Percentiles rank a stretch among this genome's conserved stretches.
Conservation (phyloP, 2,888 invertebrate genomes). For the Blastobasis adustella region DNA sequence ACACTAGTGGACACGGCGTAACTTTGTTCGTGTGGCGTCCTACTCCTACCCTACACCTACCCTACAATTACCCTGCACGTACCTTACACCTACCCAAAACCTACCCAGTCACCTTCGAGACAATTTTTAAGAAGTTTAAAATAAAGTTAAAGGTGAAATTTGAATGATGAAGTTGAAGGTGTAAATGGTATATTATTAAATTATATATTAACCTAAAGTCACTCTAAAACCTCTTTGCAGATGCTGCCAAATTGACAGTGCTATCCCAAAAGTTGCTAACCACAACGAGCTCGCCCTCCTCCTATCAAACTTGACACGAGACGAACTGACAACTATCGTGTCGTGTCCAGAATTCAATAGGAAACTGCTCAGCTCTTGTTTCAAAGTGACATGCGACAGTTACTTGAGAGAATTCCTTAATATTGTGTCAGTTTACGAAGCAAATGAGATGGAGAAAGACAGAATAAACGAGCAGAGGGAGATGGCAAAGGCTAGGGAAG, state of each 20-base stretch:
- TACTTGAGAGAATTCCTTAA: constrained; percentile 60
- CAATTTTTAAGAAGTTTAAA: no score
- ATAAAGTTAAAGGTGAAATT: no score
- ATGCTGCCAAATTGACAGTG: constrained; percentile 48
- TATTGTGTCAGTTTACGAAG: constrained; percentile 43
- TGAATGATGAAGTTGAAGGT: no score
- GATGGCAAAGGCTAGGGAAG: constrained; percentile 37
- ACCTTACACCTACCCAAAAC: no score
- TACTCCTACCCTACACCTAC: no score
- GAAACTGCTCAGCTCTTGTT: constrained; percentile 64
- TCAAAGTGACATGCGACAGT: constrained; percentile 62
- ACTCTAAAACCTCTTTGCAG: constrained; percentile 25
- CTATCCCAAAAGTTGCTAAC: constrained; percentile 39
- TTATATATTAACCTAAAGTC: no score
- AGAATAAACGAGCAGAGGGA: constrained; percentile 38
- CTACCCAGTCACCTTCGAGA: no score
- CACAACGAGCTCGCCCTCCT: constrained; percentile 48
- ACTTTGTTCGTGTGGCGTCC: no score
- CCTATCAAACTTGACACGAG: constrained; percentile 43
- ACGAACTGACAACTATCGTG: constrained; percentile 61
- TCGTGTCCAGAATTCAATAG: constrained; percentile 64
- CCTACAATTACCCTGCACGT: no score
- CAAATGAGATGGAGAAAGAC: constrained; percentile 52
- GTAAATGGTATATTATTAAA: no score
- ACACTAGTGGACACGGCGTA: no score